These are phyloP conservation scores for Oncopodura yosiiana DNA, from an alignment of 1,140 invertebrate species.

Conservation along the genomic window DNA sequence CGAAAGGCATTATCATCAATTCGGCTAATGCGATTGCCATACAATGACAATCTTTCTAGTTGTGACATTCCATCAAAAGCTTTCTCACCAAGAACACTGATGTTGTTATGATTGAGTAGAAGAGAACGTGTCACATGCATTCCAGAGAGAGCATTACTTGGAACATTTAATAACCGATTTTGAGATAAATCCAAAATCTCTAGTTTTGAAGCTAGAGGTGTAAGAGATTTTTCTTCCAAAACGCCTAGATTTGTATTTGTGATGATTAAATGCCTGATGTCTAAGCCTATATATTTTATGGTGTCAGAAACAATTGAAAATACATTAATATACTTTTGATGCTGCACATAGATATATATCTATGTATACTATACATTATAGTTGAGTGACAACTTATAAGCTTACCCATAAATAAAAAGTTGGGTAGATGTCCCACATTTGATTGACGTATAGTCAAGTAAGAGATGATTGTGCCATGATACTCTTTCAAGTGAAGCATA, in stretches of 20 bases:
- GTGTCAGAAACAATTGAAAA: too few relatives aligned
- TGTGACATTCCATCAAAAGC: constrained; percentile 76
- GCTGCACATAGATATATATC: too few relatives aligned
- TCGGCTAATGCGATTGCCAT: constrained; percentile 69
- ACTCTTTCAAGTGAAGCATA: constrained; percentile 64
- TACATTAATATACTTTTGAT: too few relatives aligned
- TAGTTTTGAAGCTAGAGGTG: constrained; percentile 68
- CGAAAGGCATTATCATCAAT: constrained; percentile 72
- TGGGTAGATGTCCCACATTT: constrained; percentile 66
- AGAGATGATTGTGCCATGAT: constrained; percentile 58
- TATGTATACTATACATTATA: neutral
- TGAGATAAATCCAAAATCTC: constrained; percentile 73
- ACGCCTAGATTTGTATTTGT: constrained; percentile 72
- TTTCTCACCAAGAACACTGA: constrained; percentile 58
- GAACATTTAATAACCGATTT: constrained; percentile 63
- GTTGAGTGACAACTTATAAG: neutral
- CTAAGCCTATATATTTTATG: constrained; percentile 51
- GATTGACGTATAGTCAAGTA: constrained; percentile 77
- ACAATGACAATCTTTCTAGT: constrained; percentile 72
- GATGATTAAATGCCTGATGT: constrained; percentile 74
- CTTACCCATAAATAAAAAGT: constrained; percentile 61
- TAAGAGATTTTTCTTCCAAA: constrained; percentile 72
- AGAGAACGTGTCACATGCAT: constrained; percentile 72
- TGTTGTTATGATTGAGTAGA: constrained; percentile 81
- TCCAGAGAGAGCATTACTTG: constrained; percentile 65